These are phyloP conservation scores for Rhamnusium bicolor DNA, from an alignment of 2,888 invertebrate genomes.

Conservation along the genomic window DNA sequence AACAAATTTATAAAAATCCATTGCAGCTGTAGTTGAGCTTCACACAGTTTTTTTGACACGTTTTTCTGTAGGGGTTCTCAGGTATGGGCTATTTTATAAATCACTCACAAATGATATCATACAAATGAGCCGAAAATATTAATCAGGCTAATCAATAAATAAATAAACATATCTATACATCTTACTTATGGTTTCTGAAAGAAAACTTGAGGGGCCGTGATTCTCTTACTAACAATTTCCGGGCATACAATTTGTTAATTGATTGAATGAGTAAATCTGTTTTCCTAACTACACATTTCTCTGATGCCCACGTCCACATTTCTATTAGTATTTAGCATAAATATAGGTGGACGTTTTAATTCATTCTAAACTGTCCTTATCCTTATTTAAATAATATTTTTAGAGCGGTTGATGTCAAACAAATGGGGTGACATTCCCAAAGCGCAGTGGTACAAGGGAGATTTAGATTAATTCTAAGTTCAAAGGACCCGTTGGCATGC, in stretches of 20 bases:
- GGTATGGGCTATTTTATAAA: too few relatives aligned
- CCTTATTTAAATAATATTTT: slow-evolving; percentile 50
- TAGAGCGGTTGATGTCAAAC: slow-evolving; percentile 52
- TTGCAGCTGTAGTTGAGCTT: neutral
- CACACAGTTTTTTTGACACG: neutral
- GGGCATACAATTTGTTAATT: too few relatives aligned
- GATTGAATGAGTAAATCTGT: too few relatives aligned
- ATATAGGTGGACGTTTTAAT: slow-evolving; percentile 28
- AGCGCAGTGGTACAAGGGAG: slow-evolving; percentile 53
- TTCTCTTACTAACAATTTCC: too few relatives aligned
- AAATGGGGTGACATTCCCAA: slow-evolving; percentile 56
- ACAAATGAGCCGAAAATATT: too few relatives aligned
- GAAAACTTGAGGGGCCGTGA: too few relatives aligned
- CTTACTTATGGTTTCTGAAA: too few relatives aligned
- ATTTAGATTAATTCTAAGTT: slow-evolving; percentile 66
- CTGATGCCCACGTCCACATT: neutral
- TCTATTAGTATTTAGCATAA: neutral
- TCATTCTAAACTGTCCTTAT: slow-evolving; percentile 43
- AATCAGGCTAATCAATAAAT: too few relatives aligned
- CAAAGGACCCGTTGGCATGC: slow-evolving; percentile 66
- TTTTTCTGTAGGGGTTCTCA: neutral
- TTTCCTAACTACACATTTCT: neutral
- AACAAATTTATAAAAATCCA: neutral
- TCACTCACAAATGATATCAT: too few relatives aligned
- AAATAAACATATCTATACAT: too few relatives aligned